Evolutionary conservation across 2,113 vertebrate species (phyloP).

Genomic region (Thomomys bottae): DNA sequence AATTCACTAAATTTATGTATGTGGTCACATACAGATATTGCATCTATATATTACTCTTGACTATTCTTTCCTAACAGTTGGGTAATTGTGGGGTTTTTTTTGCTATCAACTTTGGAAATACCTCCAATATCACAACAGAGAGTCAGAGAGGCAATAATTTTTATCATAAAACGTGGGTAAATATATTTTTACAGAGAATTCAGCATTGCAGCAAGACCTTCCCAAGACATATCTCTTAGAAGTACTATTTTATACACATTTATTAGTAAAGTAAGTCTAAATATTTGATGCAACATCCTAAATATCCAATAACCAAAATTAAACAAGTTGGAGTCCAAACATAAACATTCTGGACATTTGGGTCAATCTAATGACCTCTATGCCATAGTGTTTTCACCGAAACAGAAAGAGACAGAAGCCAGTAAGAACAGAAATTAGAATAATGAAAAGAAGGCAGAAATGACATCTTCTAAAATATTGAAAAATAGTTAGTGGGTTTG

Average conservation of each 20-base stretch:
- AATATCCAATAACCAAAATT: background rate
- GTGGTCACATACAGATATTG: background rate
- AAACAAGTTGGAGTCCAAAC: background rate
- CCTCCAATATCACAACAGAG: background rate
- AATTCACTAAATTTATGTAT: background rate
- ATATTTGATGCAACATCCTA: background rate
- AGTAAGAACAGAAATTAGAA: background rate
- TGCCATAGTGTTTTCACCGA: background rate
- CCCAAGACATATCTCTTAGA: background rate
- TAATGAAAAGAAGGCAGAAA: background rate
- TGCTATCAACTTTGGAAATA: background rate
- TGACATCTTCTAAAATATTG: background rate
- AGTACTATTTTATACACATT: background rate
- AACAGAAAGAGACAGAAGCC: background rate
- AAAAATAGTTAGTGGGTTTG: background rate
- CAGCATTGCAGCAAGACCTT: background rate
- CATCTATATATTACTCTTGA: background rate
- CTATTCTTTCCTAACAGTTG: background rate
- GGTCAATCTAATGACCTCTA: background rate
- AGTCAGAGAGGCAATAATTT: background rate
- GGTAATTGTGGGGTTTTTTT: background rate
- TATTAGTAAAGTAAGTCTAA: background rate
- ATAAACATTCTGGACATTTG: background rate
- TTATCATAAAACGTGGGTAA: background rate
- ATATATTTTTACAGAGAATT: background rate